Evolutionary conservation across 2,113 vertebrate genomes (phyloP).

Genomic region (Centrocercus urophasianus): DNA sequence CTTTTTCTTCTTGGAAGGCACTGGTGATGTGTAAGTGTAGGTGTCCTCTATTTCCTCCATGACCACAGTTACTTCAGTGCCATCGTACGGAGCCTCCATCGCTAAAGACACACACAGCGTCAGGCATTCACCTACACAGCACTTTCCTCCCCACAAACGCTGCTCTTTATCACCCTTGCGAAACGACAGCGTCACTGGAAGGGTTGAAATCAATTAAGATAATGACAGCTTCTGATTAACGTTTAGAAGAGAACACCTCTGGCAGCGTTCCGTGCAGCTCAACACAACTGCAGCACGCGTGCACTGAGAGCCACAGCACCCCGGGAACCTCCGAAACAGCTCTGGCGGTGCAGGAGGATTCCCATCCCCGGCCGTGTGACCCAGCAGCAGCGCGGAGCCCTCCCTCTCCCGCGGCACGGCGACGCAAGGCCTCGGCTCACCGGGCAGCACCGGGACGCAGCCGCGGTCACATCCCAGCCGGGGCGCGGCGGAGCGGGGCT

Average conservation of each 20-base stretch:
- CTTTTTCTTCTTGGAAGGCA: conserved; percentile 90
- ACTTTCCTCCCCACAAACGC: rapidly evolving
- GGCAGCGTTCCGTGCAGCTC: rapidly evolving
- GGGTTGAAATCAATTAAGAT: background rate
- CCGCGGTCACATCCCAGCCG: no score
- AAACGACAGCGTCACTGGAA: rapidly evolving
- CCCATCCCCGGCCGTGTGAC: rapidly evolving
- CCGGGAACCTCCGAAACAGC: rapidly evolving
- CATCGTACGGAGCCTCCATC: conserved; percentile 88
- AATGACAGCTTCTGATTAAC: rapidly evolving
- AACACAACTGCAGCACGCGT: rapidly evolving
- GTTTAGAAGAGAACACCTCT: background rate
- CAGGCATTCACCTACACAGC: rapidly evolving
- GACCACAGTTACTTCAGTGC: conserved; percentile 86
- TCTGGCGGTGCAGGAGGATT: rapidly evolving
- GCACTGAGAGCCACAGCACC: no score
- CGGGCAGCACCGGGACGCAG: background rate
- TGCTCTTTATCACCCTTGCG: background rate
- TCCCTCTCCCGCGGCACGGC: background rate
- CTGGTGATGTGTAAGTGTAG: conserved; percentile 80
- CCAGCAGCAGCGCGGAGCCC: no score
- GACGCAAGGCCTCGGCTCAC: conserved; percentile 7
- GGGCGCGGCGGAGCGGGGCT: background rate
- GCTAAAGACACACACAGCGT: conserved; percentile 8
- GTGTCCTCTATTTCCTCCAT: conserved; percentile 90